phyloP scores from a whole-genome alignment of 2,113 vertebrate genomes.

The Poeciliopsis prolifica region DNA sequence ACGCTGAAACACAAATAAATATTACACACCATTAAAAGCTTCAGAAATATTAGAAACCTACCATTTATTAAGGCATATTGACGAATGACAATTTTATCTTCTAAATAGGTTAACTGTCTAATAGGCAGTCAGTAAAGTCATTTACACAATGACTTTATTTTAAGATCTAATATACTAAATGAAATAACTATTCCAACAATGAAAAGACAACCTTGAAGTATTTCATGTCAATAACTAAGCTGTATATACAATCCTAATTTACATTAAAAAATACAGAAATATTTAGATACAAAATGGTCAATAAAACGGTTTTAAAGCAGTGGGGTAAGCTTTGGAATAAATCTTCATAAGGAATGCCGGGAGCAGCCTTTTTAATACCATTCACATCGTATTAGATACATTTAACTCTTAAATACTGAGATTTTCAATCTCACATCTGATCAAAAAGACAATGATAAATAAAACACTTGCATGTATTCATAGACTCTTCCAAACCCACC shows the following conservation, averaged over 20 bases:
- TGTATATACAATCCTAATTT: slow-evolving; percentile 25
- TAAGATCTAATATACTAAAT: slow-evolving; percentile 17
- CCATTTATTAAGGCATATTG: too few species aligned
- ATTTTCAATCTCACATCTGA: not conserved
- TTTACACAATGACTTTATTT: not conserved
- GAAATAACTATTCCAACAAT: slow-evolving; percentile 6
- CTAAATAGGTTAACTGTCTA: too few species aligned
- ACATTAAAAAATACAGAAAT: slow-evolving; percentile 22
- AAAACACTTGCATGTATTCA: slow-evolving; percentile 3
- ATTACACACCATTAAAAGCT: too few species aligned
- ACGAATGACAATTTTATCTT: too few species aligned
- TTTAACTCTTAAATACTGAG: slow-evolving; percentile 27
- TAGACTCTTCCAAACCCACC: slow-evolving; percentile 20
- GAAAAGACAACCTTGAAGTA: not conserved
- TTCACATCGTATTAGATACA: slow-evolving; percentile 23
- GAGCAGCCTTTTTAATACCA: slow-evolving; percentile 52
- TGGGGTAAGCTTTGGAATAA: slow-evolving; percentile 44
- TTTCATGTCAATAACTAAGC: not conserved
- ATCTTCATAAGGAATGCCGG: slow-evolving; percentile 69
- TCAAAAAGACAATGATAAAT: slow-evolving; percentile 34
- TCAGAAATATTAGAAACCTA: too few species aligned
- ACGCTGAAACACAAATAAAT: too few species aligned
- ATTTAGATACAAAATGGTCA: slow-evolving; percentile 41
- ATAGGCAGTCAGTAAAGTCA: not conserved
- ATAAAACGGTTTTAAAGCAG: slow-evolving; percentile 44